These are phyloP conservation scores for Drosophila kambysellisi DNA, from an alignment of 2,888 invertebrate species.

Conservation along the genomic window DNA sequence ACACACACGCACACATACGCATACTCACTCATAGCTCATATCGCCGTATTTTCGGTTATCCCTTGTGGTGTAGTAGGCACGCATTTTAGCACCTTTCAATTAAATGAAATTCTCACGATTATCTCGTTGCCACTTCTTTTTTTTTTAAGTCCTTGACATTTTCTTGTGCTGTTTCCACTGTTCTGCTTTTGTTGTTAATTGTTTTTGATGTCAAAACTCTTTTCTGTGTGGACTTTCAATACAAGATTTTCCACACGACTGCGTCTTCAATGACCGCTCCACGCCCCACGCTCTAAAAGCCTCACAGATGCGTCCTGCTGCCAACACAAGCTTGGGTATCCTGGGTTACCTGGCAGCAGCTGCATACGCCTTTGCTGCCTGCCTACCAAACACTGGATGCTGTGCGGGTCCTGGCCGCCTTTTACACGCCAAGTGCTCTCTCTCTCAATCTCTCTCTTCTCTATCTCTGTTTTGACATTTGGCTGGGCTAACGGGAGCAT, in stretches of 20 bases:
- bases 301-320: neutral
- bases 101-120: slow-evolving; percentile 32
- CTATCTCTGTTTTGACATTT: slow-evolving; percentile 49
- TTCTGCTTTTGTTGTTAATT: slow-evolving; percentile 45
- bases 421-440: slow-evolving; percentile 29
- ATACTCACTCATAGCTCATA: slow-evolving; percentile 81
- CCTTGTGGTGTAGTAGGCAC: slow-evolving; percentile 73
- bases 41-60: slow-evolving; percentile 78
- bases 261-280: neutral
- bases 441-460: neutral
- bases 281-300: neutral
- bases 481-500: slow-evolving; percentile 14
- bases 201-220: slow-evolving; percentile 43
- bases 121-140: slow-evolving; percentile 16
- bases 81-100: slow-evolving; percentile 66
- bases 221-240: slow-evolving; percentile 53
- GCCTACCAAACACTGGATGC: slow-evolving; percentile 67
- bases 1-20: slow-evolving; percentile 4
- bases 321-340: neutral
- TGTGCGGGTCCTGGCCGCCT: slow-evolving; percentile 43
- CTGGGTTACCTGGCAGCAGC: slow-evolving; percentile 40
- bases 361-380: slow-evolving; percentile 49
- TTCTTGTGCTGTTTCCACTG: slow-evolving; percentile 20
- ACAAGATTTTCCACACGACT: slow-evolving; percentile 64
- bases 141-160: slow-evolving; percentile 68